A percentile compares a stretch with the other conserved stretches of the same genome.
Evolutionary conservation across 2,113 vertebrate species (phyloP).

Genomic region (Daubentonia madagascariensis): DNA sequence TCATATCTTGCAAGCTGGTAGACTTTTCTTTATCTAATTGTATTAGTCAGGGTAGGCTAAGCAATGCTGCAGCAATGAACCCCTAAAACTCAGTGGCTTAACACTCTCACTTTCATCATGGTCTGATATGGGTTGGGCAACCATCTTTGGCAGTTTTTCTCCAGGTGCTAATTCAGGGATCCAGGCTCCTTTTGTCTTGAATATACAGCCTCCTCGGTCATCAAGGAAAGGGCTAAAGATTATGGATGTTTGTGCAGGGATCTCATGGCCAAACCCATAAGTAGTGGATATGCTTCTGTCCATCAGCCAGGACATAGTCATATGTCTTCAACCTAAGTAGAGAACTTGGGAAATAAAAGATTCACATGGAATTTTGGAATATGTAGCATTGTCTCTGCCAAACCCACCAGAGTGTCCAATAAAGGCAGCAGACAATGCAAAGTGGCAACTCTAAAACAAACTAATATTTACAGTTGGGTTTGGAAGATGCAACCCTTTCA

Average conservation of each 20-base stretch:
- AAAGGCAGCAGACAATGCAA: not conserved
- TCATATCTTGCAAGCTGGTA: not conserved
- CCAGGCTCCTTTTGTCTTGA: not conserved
- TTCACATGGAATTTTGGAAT: too few relatives aligned
- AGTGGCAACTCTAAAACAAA: not conserved
- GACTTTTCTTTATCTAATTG: not conserved
- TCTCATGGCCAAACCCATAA: not conserved
- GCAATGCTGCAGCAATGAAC: too few relatives aligned
- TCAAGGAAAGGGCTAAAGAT: not conserved
- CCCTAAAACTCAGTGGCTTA: not conserved
- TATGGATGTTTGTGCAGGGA: not conserved
- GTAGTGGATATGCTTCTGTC: accelerated
- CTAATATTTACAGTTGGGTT: accelerated
- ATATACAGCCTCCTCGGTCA: not conserved
- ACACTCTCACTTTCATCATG: not conserved
- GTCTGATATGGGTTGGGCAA: accelerated
- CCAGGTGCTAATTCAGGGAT: not conserved
- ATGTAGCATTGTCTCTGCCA: not conserved
- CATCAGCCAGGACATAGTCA: not conserved
- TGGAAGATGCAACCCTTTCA: not conserved
- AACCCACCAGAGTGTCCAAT: too few relatives aligned
- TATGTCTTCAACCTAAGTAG: not conserved
- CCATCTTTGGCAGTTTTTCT: not conserved
- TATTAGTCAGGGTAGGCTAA: not conserved
- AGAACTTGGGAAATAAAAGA: not conserved